Base-by-base conservation (phyloP, 2,113 vertebrate genomes). In the Probosciger aterrimus region DNA sequence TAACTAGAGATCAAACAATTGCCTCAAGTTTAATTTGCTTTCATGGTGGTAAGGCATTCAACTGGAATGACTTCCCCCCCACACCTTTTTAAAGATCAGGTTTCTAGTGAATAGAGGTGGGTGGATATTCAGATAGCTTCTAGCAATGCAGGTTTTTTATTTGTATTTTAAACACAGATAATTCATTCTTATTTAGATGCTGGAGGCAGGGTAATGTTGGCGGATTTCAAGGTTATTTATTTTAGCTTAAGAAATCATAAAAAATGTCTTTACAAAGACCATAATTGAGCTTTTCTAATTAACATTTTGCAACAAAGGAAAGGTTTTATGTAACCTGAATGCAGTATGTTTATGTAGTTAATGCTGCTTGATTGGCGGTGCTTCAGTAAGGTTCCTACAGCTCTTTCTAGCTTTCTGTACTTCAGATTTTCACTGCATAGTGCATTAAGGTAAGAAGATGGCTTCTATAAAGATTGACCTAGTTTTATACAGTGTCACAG, bases 61-160 rank as follows among this genome's bases (percentile, higher is more conserved):
- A 52, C 43, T 94, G 85, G 82, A 93, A 90, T 63, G 44, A 31
- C 73, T 88, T 90, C 80, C 64, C 91, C 1, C 96, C 39, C 90
- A 81, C 49, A 80, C 37, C 20, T 85, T 95, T 93, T 73, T 76
- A 82, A 89, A 89, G 62, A 79, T 68, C 64, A 70, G 23, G 27
- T 75, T 95, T 86, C 75, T 64, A 83, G 60, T 88, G 85, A 90
- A 78, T 71, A 93, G 88, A 60, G 14, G 93, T 88, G 76, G 79
- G 90, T 90, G 76, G 55, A 47, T 92, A 70, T 90, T 86, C 57
- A 67, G 47, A 47, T 63, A 91, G 33, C 46, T 81, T 93, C 47
- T 63, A 71, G 37, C 46, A 88, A 47, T 90, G 43, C 24, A 67
- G 2, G 2, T 2, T n/a, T 83, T 71, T 79, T 10, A 14, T 82